These are phyloP conservation scores for Lochmaea crataegi DNA, from an alignment of 2,888 invertebrate genomes.

Conservation along the genomic window DNA sequence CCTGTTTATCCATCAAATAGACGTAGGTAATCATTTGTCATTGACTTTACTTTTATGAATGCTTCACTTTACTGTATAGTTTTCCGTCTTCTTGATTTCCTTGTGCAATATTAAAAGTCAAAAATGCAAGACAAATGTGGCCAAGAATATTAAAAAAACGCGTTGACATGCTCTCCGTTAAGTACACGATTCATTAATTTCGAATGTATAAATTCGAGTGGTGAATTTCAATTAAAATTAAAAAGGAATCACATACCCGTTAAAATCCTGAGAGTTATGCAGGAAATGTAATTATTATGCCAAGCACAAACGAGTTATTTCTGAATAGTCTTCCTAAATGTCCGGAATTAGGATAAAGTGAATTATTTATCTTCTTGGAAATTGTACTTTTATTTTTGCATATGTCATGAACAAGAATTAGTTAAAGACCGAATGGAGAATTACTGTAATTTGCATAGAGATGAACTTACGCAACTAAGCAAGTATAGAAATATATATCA, in stretches of 20 bases:
- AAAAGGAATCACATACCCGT: slow-evolving; percentile 6
- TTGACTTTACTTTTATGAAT: too few species aligned
- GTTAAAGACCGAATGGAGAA: slow-evolving; percentile 2
- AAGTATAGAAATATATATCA: too few species aligned
- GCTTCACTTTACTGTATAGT: too few species aligned
- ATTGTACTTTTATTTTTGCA: slow-evolving; percentile 4
- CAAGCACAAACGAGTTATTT: slow-evolving; percentile 49
- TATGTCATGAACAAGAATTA: slow-evolving; percentile 5
- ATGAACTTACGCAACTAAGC: not conserved
- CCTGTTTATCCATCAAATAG: too few species aligned
- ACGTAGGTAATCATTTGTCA: too few species aligned
- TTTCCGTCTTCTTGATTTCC: too few species aligned
- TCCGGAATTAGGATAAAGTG: slow-evolving; percentile 44
- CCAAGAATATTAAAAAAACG: not conserved
- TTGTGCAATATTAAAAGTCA: too few species aligned
- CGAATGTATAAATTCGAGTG: not conserved
- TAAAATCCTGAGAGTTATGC: slow-evolving; percentile 38
- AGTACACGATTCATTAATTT: not conserved
- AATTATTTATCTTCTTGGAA: slow-evolving; percentile 20
- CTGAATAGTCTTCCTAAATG: slow-evolving; percentile 45
- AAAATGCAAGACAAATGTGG: too few species aligned
- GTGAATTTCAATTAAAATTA: not conserved
- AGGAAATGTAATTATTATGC: slow-evolving; percentile 48
- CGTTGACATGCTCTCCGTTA: not conserved
- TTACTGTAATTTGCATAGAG: not conserved